Conservation (phyloP, 1,140 invertebrate species). For the Chironomus tepperi region DNA sequence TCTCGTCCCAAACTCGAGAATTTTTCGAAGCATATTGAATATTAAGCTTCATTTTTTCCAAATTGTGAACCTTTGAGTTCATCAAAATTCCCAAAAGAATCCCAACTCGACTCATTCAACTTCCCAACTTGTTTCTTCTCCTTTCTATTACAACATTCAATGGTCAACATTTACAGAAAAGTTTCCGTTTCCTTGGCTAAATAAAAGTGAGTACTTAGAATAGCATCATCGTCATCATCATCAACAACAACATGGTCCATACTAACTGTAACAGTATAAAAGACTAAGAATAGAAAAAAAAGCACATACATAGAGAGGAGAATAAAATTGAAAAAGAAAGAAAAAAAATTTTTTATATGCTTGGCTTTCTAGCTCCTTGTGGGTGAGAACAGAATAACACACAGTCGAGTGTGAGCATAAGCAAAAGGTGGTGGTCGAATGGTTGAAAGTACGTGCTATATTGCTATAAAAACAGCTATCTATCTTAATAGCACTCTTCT, state of each 20-base stretch:
- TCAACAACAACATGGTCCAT: no score
- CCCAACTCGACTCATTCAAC: no score
- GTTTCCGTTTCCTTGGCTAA: constrained; percentile 23
- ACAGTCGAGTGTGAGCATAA: neutral
- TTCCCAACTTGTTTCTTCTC: no score
- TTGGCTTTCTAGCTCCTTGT: neutral
- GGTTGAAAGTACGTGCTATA: neutral
- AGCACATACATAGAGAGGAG: neutral
- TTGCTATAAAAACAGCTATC: constrained; percentile 17
- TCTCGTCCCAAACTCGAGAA: no score
- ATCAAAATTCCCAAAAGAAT: no score
- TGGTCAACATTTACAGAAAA: neutral
- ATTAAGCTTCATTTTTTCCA: no score
- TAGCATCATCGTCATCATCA: neutral
- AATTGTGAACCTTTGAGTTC: no score
- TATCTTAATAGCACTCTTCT: constrained; percentile 15
- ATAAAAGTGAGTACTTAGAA: constrained; percentile 10
- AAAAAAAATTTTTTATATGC: neutral
- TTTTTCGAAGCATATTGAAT: no score
- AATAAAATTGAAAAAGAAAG: neutral
- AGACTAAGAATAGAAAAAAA: no score
- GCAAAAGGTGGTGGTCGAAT: neutral
- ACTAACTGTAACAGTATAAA: no score
- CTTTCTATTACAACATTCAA: neutral
- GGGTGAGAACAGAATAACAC: neutral